Evolutionary conservation across 1,140 invertebrate species (phyloP), one percentile per base, ranked within the genome.

Genomic region (Mya arenaria): DNA sequence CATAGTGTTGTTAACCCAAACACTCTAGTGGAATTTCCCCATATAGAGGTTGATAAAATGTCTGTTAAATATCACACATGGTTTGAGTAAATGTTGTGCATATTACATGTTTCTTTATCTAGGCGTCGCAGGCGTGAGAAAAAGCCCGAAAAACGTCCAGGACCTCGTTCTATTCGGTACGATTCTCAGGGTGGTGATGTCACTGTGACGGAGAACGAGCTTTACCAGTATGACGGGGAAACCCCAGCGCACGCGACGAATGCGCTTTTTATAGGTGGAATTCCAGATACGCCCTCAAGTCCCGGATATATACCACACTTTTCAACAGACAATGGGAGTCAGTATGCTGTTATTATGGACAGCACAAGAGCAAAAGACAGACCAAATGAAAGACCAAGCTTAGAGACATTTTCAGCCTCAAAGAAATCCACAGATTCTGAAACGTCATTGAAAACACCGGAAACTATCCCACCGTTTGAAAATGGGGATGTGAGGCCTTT

Each of bases 261-360:
- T 37, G 77, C 77, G 28, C 36, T 80, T 44, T 80, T 80, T 32
- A 55, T 80, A 17, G 77, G 77, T 23, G 77, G 77, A 34, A 80
- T 80, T 4, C 77, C 77, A 2, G 55, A 80, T 28, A 80, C 77
- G 0, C 77, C 77, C n/a, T 13, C 15, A 8, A 75, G 73, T 48
- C 58, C 58, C 1, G 39, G 39, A 1, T 65, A 75, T 63, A 75
- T 75, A 48, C 73, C 73, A n/a, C 73, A 75, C 25, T 75, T 75
- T 25, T 65, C 37, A 23, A 75, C 73, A 63, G 73, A 65, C 73
- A 75, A 41, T 23, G 73, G 73, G 17, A 60, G 63, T n/a, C 39
- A 39, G 30, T 75, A 75, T 32, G 73, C 73, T n/a, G 73, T 75
- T 8, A 75, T 75, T 13, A 48, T 63, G 39, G 73, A 75, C 23